A percentile compares a stretch with the other conserved stretches of the same genome.
Conservation (phyloP, 2,113 vertebrate genomes). For the Phocoena sinus region DNA sequence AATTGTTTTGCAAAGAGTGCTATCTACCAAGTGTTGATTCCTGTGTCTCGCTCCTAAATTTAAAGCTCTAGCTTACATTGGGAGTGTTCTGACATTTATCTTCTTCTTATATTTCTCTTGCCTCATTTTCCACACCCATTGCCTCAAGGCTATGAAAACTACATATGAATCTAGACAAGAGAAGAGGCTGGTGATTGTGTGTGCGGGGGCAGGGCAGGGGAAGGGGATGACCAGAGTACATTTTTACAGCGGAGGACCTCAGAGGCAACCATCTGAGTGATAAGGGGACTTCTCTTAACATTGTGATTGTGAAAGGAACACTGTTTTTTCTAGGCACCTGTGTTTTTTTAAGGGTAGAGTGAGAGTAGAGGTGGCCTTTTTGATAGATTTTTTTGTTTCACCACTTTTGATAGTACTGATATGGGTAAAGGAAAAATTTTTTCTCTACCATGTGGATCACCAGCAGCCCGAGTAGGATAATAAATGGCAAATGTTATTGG, state of each 20-base stretch:
- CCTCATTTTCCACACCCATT: not conserved
- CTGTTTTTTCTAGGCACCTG: not conserved
- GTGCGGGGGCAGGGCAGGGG: fast-evolving
- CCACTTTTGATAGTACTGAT: not conserved
- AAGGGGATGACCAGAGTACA: not conserved
- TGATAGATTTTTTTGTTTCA: not conserved
- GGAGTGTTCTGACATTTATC: conserved; percentile 27
- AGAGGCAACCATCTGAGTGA: not conserved
- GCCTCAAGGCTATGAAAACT: not conserved
- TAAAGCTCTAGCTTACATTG: not conserved
- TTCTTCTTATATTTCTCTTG: not conserved
- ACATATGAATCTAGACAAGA: not conserved
- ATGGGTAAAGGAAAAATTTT: not conserved
- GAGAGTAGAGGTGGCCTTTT: not conserved
- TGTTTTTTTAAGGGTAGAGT: not conserved
- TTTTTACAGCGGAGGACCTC: not conserved
- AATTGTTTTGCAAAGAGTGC: conserved; percentile 43
- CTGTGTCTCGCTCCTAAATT: not conserved
- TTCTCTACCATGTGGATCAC: not conserved
- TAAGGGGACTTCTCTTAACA: not conserved
- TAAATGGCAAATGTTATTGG: not conserved
- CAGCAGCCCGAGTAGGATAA: not conserved
- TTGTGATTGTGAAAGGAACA: not conserved
- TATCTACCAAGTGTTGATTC: not conserved
- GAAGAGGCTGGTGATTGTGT: not conserved